These are phyloP conservation scores for Agrotis puta DNA, from an alignment of 2,888 invertebrate species.

Conservation along the genomic window DNA sequence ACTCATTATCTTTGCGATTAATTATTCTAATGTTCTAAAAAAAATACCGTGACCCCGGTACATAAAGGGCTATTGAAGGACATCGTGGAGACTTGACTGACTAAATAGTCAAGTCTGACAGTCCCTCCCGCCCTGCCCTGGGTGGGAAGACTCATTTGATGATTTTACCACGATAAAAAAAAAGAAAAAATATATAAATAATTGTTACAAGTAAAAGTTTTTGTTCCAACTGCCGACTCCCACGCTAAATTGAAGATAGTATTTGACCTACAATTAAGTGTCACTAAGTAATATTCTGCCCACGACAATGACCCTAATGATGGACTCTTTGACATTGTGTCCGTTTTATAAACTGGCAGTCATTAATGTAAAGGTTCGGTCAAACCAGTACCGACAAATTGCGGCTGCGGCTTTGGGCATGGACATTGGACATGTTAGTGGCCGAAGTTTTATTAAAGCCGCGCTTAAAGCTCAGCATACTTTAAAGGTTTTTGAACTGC, in stretches of 20 bases:
- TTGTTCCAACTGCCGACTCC: background rate
- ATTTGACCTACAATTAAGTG: constrained; percentile 36
- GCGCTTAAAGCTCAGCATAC: no score
- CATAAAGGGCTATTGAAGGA: no score
- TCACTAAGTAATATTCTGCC: constrained; percentile 4
- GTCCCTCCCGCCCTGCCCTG: no score
- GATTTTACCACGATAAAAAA: no score
- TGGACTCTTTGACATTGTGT: constrained; percentile 24
- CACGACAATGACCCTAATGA: constrained; percentile 52
- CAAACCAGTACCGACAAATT: background rate
- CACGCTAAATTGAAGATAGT: constrained; percentile 1
- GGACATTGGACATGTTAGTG: no score
- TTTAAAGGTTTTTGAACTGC: no score
- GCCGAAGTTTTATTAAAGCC: no score
- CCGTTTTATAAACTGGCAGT: background rate
- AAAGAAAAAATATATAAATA: no score
- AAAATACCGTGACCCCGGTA: no score
- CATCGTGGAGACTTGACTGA: no score
- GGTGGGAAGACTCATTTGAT: no score
- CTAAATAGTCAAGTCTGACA: no score
- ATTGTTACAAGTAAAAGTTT: constrained; percentile 6
- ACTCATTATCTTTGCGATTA: background rate
- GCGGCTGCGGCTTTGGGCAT: background rate
- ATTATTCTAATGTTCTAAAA: background rate
- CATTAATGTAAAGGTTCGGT: background rate